These are phyloP conservation scores for Streptopelia turtur DNA, from an alignment of 2,797 vertebrate species.

Conservation along the genomic window DNA sequence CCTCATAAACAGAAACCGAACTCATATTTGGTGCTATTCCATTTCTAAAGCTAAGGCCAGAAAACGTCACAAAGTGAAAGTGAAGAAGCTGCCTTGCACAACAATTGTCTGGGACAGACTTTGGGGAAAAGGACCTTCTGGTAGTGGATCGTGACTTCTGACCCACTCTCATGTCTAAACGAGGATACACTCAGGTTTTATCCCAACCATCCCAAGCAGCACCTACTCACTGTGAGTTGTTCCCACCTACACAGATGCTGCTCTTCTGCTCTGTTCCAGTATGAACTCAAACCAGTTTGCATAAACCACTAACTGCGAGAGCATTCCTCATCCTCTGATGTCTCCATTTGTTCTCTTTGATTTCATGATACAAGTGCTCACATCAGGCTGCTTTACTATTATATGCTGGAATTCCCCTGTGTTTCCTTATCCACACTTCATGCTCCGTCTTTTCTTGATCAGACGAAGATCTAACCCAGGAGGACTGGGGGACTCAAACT, in stretches of 20 bases:
- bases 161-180: background rate
- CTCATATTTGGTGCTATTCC: background rate
- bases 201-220: background rate
- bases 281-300: background rate
- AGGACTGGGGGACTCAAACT: background rate
- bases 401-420: background rate
- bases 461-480: background rate
- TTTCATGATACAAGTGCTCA: background rate
- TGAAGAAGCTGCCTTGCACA: background rate
- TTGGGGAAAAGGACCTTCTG: rapidly evolving
- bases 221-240: background rate
- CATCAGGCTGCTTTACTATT: background rate
- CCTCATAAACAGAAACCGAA: background rate
- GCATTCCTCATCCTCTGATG: background rate
- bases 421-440: background rate
- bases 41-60: background rate
- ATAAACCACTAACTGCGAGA: background rate
- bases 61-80: background rate
- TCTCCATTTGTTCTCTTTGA: background rate
- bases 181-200: background rate
- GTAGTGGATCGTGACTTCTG: background rate
- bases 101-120: background rate
- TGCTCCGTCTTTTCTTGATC: background rate
- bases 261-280: background rate
- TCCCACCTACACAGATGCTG: background rate